Conservation (phyloP, 2,888 invertebrate genomes). For the Drosophila mettleri region DNA sequence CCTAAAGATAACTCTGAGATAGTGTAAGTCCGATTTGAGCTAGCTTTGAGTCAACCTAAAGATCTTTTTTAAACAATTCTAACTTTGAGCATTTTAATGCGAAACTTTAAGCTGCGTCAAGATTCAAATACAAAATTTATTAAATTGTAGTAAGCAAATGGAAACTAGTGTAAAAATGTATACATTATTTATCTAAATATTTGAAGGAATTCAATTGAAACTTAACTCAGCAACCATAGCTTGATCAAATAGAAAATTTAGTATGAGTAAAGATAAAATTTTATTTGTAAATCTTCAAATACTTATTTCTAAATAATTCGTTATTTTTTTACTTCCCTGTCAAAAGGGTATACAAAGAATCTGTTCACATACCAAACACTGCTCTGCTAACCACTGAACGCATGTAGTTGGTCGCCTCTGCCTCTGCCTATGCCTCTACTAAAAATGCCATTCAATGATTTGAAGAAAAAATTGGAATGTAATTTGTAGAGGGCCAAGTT, state of each 20-base stretch:
- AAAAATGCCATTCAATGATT: not conserved
- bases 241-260: too few relatives aligned
- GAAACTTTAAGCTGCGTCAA: not conserved
- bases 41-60: not conserved
- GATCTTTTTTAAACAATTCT: not conserved
- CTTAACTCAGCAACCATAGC: too few relatives aligned
- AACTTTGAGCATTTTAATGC: not conserved
- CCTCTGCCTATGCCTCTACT: too few relatives aligned
- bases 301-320: too few relatives aligned
- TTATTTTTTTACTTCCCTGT: not conserved
- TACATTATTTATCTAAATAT: too few relatives aligned
- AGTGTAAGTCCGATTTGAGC: not conserved
- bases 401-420: not conserved
- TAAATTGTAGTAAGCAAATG: too few relatives aligned
- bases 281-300: too few relatives aligned
- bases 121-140: not conserved
- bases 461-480: not conserved
- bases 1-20: not conserved
- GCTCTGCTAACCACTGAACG: not conserved
- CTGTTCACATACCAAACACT: not conserved
- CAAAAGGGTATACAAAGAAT: not conserved
- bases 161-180: too few relatives aligned
- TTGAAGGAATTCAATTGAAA: too few relatives aligned
- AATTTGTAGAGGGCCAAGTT: conserved; percentile 3
- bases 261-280: too few relatives aligned